Base-by-base conservation (phyloP, 2,797 vertebrate genomes). In the Aphelocoma californica region DNA sequence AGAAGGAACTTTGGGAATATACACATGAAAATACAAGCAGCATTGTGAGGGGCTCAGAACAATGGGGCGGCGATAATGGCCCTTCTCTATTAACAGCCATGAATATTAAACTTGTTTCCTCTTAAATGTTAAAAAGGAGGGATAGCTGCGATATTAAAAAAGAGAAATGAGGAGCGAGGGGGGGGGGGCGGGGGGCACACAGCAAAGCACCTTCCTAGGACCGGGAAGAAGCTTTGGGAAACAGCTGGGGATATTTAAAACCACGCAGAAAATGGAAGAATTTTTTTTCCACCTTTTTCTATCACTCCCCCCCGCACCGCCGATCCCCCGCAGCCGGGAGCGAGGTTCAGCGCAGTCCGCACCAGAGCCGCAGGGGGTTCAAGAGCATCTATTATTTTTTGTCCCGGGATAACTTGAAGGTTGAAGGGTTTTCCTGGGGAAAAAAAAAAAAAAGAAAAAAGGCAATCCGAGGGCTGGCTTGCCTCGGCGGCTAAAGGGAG, bases 31-130 rank as follows among this genome's bases (percentile, higher is more conserved):
- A 96, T 96, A 94, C 95, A 95, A 92, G 94, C 91, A 47, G 94
- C 90, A 92, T 97, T 97, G 94, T 96, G 91, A 67, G 89, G 82
- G 80, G 87, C 89, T 85, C 95, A 74, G 96, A 92, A 97, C 96
- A 97, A 97, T 96, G 95, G 84, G 86, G 83, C 88, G 88, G 81
- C 92, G 93, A 97, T 96, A 97, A 96, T 96, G 94, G 94, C 91
- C 93, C 97, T 96, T 94, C 94, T 96, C 96, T 97, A 96, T 97
- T 96, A 97, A 97, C 94, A 96, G 95, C 96, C 96, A 97, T 97
- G 97, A 97, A 97, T 97, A 96, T 97, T 97, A 97, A 97, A 97
- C 94, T 96, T 95, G 95, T 93, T 94, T 95, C 95, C 96, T 96
- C 95, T 84, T 92, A 95, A 95, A 92, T 92, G 92, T 94, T 94